A percentile compares a stretch with the other conserved stretches of the same genome.
Conservation (phyloP, 2,888 invertebrate genomes). For the Artemia sinica region DNA sequence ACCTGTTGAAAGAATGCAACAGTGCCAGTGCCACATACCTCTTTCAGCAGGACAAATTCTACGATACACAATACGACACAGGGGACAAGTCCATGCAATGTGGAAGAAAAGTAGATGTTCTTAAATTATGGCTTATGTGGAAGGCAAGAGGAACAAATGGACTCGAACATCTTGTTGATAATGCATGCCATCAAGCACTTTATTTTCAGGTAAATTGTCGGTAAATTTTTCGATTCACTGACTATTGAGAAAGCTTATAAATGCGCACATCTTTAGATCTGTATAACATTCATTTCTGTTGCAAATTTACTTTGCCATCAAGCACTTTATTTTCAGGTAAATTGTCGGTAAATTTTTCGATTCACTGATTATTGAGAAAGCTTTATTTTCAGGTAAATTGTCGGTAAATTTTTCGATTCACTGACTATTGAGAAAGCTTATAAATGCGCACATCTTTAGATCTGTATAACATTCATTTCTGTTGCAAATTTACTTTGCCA, state of each 20-base stretch:
- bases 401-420: too few relatives aligned
- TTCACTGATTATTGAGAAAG: too few relatives aligned
- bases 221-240: background rate
- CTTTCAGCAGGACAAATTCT: constrained; percentile 69
- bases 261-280: background rate
- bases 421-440: too few relatives aligned
- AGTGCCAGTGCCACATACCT: constrained; percentile 54
- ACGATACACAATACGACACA: constrained; percentile 56
- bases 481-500: constrained; percentile 33
- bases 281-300: background rate
- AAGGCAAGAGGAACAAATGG: constrained; percentile 53
- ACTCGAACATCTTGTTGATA: constrained; percentile 43
- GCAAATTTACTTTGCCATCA: constrained; percentile 35
- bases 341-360: background rate
- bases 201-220: constrained; percentile 27
- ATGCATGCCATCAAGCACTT: constrained; percentile 43
- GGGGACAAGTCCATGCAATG: constrained; percentile 80
- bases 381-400: constrained; percentile 29
- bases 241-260: constrained; percentile 10
- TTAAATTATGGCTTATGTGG: constrained; percentile 86
- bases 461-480: background rate
- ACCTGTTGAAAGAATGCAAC: constrained; percentile 47
- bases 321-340: constrained; percentile 33
- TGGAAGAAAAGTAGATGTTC: constrained; percentile 75
- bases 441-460: constrained; percentile 15